Evolutionary conservation across 2,888 invertebrate genomes (phyloP), one percentile per base, ranked within the genome.

Genomic region (Ochropacha duplaris): DNA sequence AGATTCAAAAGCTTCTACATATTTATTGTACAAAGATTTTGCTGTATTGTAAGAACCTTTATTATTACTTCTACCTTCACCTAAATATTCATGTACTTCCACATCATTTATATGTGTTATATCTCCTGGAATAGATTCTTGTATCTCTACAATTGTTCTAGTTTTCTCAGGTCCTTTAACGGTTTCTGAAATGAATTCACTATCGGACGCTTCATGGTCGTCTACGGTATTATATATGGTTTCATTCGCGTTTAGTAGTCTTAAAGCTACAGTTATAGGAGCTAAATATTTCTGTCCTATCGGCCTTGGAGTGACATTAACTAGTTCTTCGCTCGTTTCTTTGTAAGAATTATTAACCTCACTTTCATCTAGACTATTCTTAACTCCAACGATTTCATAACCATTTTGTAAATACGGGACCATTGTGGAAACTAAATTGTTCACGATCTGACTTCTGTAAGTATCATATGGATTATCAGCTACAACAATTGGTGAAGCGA

Each of bases 71-170:
- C 87, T 84, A 1, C 87, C 90, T 73, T 88, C 86, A 12, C 90
- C 90, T 60, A 90, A 70, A 76, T 92, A 91, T 57, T 90, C 85
- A 16, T 92, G 91, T 6, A 87, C 82, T 77, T 92, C 91, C 0
- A 92, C 87, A 34, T 89, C 90, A 62, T 92, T 92, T 34, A 92
- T 91, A 58, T 92, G 91, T 26, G 88, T 92, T 39, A 90, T 90
- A 54, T 93, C 94, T 58, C 93, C 81, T 0, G 94, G 94, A 19
- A 95, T 85, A 0, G 95, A 95, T 78, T 95, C 91, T 71, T 95
- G 95, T 4, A 96, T 83, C 84, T 96, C 95, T 1, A 96, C 95
- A 36, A 92, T 81, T 0, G 94, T 94, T 68, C 88, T 94, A 55
- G 88, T 88, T 59, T 82, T 87, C 16, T 81, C 71, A 9, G 93